These are phyloP conservation scores for Elanoides forficatus DNA, from an alignment of 2,113 vertebrate genomes.

Conservation along the genomic window DNA sequence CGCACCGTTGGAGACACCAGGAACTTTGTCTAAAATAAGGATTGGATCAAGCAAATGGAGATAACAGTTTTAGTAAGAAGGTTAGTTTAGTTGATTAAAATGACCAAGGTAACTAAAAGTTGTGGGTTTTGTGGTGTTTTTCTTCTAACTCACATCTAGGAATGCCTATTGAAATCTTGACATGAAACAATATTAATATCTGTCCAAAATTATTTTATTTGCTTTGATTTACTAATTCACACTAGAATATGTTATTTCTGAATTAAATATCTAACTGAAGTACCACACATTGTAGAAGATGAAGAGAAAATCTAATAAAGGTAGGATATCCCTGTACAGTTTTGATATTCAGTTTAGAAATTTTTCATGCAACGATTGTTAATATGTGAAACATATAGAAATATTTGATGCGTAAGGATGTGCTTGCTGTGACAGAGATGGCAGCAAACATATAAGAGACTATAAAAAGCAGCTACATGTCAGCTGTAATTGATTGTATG, in stretches of 20 bases:
- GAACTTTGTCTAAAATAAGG: background rate
- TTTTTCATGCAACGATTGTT: background rate
- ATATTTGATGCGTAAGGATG: background rate
- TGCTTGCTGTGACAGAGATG: background rate
- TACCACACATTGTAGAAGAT: background rate
- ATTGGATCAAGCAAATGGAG: background rate
- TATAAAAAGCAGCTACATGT: background rate
- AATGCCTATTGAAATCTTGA: background rate
- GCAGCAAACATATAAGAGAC: background rate
- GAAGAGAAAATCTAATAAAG: background rate
- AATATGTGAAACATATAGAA: background rate
- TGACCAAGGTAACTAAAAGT: background rate
- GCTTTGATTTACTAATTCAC: background rate
- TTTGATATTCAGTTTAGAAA: background rate
- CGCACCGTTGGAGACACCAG: background rate
- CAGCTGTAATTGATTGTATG: background rate
- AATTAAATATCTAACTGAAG: background rate
- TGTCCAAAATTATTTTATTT: background rate
- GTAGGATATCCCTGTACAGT: background rate
- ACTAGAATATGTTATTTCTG: background rate
- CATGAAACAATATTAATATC: background rate
- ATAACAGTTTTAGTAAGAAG: background rate
- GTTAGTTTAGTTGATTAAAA: background rate
- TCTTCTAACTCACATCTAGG: background rate
- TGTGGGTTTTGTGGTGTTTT: background rate